phyloP scores from a whole-genome alignment of 1,140 invertebrate species.

The Rhynchophorus ferrugineus region DNA sequence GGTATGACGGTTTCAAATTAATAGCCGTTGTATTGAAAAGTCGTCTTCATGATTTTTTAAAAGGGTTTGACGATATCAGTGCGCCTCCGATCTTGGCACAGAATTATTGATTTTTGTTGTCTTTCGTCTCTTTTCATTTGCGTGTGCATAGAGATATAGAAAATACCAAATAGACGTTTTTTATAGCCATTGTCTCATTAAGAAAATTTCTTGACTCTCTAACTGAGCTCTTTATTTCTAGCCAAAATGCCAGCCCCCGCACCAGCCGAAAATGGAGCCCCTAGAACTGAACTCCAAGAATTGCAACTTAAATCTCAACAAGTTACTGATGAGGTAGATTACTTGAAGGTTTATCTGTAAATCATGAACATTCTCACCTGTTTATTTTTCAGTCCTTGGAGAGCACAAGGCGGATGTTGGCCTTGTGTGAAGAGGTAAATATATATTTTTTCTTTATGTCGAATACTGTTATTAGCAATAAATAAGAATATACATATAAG shows the following conservation, averaged over 20 bases:
- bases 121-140: not conserved
- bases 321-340: slow-evolving; percentile 80
- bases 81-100: not conserved
- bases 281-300: slow-evolving; percentile 81
- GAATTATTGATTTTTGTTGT: slow-evolving; percentile 2
- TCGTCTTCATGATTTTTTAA: not conserved
- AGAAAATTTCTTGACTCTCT: no score
- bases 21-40: not conserved
- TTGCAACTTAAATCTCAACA: slow-evolving; percentile 79
- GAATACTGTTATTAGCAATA: no score
- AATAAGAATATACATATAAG: no score
- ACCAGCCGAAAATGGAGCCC: slow-evolving; percentile 59
- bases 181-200: not conserved
- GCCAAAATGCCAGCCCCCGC: slow-evolving; percentile 52
- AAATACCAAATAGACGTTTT: not conserved
- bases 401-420: slow-evolving; percentile 92
- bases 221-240: slow-evolving; percentile 8
- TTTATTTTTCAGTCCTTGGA: slow-evolving; percentile 83
- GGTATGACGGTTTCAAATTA: not conserved
- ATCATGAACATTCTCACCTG: no score
- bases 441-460: slow-evolving; percentile 17
- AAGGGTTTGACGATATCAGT: not conserved
- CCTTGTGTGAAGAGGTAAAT: slow-evolving; percentile 94
- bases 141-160: not conserved
- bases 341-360: slow-evolving; percentile 1